Conservation (phyloP, 2,113 vertebrate genomes). For the Lophius piscatorius region DNA sequence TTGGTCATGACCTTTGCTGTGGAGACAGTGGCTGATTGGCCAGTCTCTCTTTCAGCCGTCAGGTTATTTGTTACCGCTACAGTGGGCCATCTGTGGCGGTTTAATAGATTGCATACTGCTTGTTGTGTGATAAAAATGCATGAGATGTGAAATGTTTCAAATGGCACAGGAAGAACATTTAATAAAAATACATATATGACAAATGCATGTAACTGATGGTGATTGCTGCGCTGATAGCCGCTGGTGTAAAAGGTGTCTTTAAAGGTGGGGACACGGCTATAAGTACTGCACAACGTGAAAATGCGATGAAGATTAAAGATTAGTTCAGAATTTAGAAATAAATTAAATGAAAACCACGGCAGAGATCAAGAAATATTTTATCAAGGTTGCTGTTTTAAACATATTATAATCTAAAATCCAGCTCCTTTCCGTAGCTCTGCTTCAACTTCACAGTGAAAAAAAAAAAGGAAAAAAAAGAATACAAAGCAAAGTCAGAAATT, state of each 20-base stretch:
- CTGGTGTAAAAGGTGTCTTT: constrained; percentile 3
- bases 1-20: constrained; percentile 76
- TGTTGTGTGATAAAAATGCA: constrained; percentile 60
- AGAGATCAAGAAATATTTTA: no score
- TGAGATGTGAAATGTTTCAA: constrained; percentile 44
- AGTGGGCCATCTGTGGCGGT: constrained; percentile 27
- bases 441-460: constrained; percentile 38
- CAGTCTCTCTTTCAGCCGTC: constrained; percentile 51
- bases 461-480: constrained; percentile 34
- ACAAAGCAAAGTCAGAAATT: constrained; percentile 65
- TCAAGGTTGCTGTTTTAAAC: no score
- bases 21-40: constrained; percentile 74
- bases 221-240: not conserved
- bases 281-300: not conserved
- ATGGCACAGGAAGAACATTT: constrained; percentile 21
- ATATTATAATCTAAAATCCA: no score
- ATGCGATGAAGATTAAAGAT: constrained; percentile 12
- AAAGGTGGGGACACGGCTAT: not conserved
- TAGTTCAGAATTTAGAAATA: no score
- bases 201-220: constrained; percentile 3
- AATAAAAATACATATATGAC: constrained; percentile 28
- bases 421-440: constrained; percentile 33
- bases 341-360: no score
- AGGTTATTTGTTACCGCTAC: constrained; percentile 65
- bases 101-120: constrained; percentile 50